These are phyloP conservation scores for Pseudomyrmex dendroicus DNA, from an alignment of 1,140 invertebrate species.

Conservation along the genomic window DNA sequence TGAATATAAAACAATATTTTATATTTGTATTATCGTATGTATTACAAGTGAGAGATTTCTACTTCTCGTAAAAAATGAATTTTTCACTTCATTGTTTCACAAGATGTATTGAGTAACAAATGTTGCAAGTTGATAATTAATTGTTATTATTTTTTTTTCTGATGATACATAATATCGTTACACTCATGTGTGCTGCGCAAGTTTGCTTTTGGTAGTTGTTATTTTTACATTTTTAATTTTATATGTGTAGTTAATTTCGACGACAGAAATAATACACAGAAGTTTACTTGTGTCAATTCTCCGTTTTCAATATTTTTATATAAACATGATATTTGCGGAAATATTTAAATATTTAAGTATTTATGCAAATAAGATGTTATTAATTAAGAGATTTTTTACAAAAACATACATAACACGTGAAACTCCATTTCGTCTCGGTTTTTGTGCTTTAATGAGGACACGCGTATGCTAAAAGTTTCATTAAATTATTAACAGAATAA, in stretches of 20 bases:
- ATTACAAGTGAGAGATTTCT: neutral
- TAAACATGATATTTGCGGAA: too few relatives aligned
- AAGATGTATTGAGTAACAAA: neutral
- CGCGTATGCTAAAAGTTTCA: neutral
- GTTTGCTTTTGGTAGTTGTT: neutral
- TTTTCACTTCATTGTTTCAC: neutral
- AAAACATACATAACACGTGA: neutral
- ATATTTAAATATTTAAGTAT: too few relatives aligned
- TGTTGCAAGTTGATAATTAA: neutral
- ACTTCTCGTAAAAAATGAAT: neutral
- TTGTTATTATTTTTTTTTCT: neutral
- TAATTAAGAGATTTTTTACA: too few relatives aligned
- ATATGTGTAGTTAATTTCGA: too few relatives aligned
- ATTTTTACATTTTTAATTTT: neutral
- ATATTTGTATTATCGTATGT: neutral
- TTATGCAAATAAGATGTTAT: too few relatives aligned
- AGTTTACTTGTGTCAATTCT: too few relatives aligned
- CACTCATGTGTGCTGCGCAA: neutral
- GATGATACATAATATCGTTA: neutral
- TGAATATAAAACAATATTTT: neutral
- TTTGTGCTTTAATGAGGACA: neutral
- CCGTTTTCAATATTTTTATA: too few relatives aligned
- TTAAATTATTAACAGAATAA: neutral
- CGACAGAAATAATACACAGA: too few relatives aligned
- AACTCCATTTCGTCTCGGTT: neutral